Evolutionary conservation across 2,797 vertebrate species (phyloP).

Genomic region (Emydoidea blandingii): DNA sequence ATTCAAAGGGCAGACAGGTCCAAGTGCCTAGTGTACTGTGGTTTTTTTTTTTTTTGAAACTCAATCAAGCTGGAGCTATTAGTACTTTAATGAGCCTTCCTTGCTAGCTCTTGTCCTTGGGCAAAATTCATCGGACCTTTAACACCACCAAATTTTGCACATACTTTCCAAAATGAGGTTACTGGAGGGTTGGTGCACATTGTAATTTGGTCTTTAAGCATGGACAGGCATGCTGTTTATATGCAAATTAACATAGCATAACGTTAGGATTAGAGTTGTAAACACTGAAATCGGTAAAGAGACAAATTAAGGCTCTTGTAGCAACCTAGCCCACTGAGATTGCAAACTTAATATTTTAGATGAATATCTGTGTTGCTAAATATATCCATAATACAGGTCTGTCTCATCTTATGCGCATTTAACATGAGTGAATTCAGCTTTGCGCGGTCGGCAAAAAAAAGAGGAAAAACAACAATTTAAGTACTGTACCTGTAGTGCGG

Average conservation of each 20-base stretch:
- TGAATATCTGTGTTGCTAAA: not conserved
- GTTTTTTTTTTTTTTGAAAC: not conserved
- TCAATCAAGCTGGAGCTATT: not conserved
- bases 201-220: not conserved
- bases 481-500: too few relatives aligned
- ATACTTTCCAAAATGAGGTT: not conserved
- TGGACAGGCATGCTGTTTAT: not conserved
- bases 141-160: not conserved
- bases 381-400: not conserved
- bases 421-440: too few relatives aligned
- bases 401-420: too few relatives aligned
- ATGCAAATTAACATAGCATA: not conserved
- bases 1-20: not conserved
- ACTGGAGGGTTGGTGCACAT: fast-evolving
- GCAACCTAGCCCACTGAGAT: not conserved
- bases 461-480: too few relatives aligned
- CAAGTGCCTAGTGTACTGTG: fast-evolving
- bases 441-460: too few relatives aligned
- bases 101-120: not conserved
- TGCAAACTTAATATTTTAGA: not conserved
- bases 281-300: not conserved
- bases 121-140: not conserved
- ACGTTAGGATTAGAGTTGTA: not conserved
- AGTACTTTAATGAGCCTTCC: not conserved
- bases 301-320: not conserved